Evolutionary conservation across 2,113 vertebrate species (phyloP).

Genomic region (Oplegnathus fasciatus): DNA sequence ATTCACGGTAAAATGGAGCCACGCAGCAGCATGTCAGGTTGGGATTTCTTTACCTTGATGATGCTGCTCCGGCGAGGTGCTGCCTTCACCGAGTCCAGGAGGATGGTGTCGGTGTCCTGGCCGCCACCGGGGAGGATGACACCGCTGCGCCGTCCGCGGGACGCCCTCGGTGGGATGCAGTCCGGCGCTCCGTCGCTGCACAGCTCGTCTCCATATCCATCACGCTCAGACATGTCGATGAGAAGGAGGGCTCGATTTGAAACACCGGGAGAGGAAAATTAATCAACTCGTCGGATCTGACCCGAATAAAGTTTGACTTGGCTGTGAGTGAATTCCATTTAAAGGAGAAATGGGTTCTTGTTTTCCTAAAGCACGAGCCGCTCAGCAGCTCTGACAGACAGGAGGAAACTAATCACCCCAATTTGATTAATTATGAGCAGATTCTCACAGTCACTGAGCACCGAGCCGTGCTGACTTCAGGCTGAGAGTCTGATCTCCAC

Average conservation of each 20-base stretch:
- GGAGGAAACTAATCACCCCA: constrained; percentile 46
- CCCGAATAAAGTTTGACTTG: constrained; percentile 67
- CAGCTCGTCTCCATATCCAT: constrained; percentile 81
- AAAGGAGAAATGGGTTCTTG: constrained; percentile 24
- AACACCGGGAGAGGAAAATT: constrained; percentile 9
- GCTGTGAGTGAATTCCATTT: constrained; percentile 62
- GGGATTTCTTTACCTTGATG: constrained; percentile 89
- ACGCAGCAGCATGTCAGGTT: background rate
- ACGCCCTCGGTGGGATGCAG: constrained; percentile 70
- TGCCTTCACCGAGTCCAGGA: constrained; percentile 89
- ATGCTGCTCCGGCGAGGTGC: constrained; percentile 96
- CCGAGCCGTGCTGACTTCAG: constrained; percentile 35
- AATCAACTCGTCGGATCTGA: constrained; percentile 48
- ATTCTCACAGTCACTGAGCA: constrained; percentile 22
- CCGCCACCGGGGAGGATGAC: constrained; percentile 79
- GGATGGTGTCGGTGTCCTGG: constrained; percentile 83
- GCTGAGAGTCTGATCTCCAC: constrained; percentile 8
- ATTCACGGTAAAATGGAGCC: background rate
- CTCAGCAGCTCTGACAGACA: constrained; percentile 5
- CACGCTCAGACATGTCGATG: constrained; percentile 83
- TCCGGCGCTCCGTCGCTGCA: constrained; percentile 81
- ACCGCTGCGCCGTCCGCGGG: constrained; percentile 88
- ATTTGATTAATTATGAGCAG: constrained; percentile 40
- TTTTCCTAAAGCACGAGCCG: constrained; percentile 23
- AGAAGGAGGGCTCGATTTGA: constrained; percentile 23